phyloP scores from a whole-genome alignment of 1,140 invertebrate species.

The Halesus radiatus region DNA sequence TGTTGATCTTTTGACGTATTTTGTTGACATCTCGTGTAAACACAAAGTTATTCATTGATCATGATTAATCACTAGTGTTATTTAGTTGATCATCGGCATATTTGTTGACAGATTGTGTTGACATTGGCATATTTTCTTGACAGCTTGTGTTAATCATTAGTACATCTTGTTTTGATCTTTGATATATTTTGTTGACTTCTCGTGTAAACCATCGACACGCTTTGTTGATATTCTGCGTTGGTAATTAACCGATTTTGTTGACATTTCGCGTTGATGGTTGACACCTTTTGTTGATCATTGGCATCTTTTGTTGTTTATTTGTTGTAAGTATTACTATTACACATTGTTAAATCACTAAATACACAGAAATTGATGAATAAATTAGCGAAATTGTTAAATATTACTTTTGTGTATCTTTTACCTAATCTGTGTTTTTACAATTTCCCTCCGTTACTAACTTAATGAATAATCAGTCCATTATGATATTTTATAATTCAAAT shows the following conservation, averaged over 20 bases:
- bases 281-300: background rate
- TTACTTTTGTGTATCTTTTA: slow-evolving; percentile 29
- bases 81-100: too few species aligned
- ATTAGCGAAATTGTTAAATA: slow-evolving; percentile 33
- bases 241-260: background rate
- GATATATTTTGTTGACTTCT: too few species aligned
- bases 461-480: too few species aligned
- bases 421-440: slow-evolving; percentile 1
- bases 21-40: background rate
- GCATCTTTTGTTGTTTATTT: slow-evolving; percentile 18
- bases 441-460: background rate
- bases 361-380: slow-evolving; percentile 30
- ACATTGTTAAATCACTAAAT: slow-evolving; percentile 26
- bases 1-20: background rate
- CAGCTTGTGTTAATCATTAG: background rate
- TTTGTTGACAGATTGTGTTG: background rate
- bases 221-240: background rate
- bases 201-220: too few species aligned
- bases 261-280: background rate
- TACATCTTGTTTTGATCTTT: background rate
- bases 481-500: too few species aligned
- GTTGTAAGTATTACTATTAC: slow-evolving; percentile 13
- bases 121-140: background rate
- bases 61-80: too few species aligned
- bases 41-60: too few species aligned